Conservation (phyloP, 2,797 vertebrate genomes). For the Brachymystax lenok region DNA sequence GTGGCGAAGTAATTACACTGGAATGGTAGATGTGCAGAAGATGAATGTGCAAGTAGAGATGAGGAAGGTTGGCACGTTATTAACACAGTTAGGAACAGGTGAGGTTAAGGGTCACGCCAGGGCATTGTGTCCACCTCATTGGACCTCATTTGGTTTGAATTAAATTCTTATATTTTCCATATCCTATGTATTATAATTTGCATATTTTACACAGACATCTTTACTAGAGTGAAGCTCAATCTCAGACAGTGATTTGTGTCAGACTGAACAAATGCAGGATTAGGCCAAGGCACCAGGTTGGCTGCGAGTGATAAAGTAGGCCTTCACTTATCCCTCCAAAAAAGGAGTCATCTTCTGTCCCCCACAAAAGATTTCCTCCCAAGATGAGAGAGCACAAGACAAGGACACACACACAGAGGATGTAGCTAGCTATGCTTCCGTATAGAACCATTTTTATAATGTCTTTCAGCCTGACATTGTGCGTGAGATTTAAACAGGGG, state of each 20-base stretch:
- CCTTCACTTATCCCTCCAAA: slow-evolving; percentile 34
- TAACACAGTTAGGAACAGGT: slow-evolving; percentile 71
- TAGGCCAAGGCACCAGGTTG: slow-evolving; percentile 60
- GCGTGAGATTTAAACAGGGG: slow-evolving; percentile 74
- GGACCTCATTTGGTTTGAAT: slow-evolving; percentile 55
- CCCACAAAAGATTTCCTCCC: slow-evolving; percentile 42
- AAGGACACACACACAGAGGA: slow-evolving; percentile 58
- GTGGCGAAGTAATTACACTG: no score
- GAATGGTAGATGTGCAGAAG: no score
- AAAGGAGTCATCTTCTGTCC: slow-evolving; percentile 44
- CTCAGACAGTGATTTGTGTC: slow-evolving; percentile 41
- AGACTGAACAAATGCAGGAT: slow-evolving; percentile 60
- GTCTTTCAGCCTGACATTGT: slow-evolving; percentile 72
- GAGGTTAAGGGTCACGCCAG: slow-evolving; percentile 58
- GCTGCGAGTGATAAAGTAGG: slow-evolving; percentile 41
- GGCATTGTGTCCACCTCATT: slow-evolving; percentile 61
- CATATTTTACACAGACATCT: slow-evolving; percentile 54
- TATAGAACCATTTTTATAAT: slow-evolving; percentile 63
- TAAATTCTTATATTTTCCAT: slow-evolving; percentile 38
- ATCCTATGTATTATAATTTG: slow-evolving; percentile 52
- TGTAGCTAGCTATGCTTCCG: slow-evolving; percentile 50
- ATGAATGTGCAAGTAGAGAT: slow-evolving; percentile 3
- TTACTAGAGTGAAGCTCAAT: slow-evolving; percentile 60
- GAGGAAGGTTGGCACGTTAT: slow-evolving; percentile 76
- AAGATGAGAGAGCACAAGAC: slow-evolving; percentile 31